A percentile compares a stretch with the other conserved stretches of the same genome.
phyloP scores from a whole-genome alignment of 2,113 vertebrate genomes.

The Lamprologus callipterus region DNA sequence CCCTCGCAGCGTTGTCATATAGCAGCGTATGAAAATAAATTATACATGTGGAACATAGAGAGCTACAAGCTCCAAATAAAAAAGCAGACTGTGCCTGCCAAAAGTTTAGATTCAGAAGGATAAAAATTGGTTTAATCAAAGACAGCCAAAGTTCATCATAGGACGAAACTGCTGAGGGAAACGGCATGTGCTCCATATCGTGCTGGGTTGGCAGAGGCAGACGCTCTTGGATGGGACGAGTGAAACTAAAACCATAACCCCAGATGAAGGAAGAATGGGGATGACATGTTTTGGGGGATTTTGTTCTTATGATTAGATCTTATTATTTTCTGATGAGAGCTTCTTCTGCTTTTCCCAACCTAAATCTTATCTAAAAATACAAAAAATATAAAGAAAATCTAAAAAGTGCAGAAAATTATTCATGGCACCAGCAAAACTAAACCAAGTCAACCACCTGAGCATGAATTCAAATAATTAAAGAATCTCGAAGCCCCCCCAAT shows the following conservation, averaged over 20 bases:
- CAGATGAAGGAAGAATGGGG: background rate
- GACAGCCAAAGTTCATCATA: constrained; percentile 17
- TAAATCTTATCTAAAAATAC: background rate
- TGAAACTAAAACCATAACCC: constrained; percentile 6
- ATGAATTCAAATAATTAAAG: background rate
- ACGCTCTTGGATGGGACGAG: background rate
- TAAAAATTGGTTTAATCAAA: constrained; percentile 21
- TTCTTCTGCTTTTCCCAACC: background rate
- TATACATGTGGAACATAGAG: background rate
- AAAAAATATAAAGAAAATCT: background rate
- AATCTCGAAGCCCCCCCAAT: background rate
- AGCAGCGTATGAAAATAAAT: constrained; percentile 33
- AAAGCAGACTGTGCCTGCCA: background rate
- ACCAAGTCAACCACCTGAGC: background rate
- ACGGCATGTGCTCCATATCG: background rate
- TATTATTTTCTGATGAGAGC: background rate
- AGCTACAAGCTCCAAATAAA: background rate
- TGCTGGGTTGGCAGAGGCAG: background rate
- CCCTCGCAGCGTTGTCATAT: background rate
- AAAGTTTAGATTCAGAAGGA: background rate
- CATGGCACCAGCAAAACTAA: background rate
- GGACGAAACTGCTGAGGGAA: background rate
- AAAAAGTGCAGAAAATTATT: background rate
- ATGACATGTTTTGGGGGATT: background rate
- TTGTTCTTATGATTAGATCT: background rate